phyloP scores from a whole-genome alignment of 2,888 invertebrate genomes.

The Tinea pellionella region DNA sequence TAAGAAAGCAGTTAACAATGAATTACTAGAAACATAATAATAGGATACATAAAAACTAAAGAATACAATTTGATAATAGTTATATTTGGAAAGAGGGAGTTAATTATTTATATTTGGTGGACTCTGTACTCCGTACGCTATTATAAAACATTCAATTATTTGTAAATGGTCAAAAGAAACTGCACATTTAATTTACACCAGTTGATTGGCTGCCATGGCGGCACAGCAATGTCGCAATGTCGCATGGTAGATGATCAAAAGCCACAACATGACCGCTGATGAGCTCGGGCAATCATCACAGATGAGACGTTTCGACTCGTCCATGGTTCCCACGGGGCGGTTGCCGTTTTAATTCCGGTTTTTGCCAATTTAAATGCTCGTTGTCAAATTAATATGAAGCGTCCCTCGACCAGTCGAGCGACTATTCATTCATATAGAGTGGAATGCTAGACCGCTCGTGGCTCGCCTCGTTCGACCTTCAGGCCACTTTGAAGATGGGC shows the following conservation, averaged over 20 bases:
- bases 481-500: constrained; percentile 22
- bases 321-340: constrained; percentile 58
- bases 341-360: constrained; percentile 57
- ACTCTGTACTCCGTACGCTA: not conserved
- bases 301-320: constrained; percentile 38
- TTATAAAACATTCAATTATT: not conserved
- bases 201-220: not conserved
- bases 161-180: not conserved
- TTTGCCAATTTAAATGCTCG: constrained; percentile 63
- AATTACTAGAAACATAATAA: too few relatives aligned
- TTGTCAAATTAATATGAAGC: constrained; percentile 67
- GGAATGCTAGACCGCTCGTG: constrained; percentile 65
- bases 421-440: constrained; percentile 66
- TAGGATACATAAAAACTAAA: too few relatives aligned
- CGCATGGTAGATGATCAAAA: constrained; percentile 5
- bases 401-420: constrained; percentile 47
- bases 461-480: constrained; percentile 56
- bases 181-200: not conserved
- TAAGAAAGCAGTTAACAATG: too few relatives aligned
- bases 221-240: not conserved
- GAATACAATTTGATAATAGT: too few relatives aligned
- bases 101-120: too few relatives aligned
- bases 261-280: constrained; percentile 4
- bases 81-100: too few relatives aligned
- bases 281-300: constrained; percentile 37